phyloP scores from a whole-genome alignment of 2,797 vertebrate genomes.

The Coregonus ussuriensis region DNA sequence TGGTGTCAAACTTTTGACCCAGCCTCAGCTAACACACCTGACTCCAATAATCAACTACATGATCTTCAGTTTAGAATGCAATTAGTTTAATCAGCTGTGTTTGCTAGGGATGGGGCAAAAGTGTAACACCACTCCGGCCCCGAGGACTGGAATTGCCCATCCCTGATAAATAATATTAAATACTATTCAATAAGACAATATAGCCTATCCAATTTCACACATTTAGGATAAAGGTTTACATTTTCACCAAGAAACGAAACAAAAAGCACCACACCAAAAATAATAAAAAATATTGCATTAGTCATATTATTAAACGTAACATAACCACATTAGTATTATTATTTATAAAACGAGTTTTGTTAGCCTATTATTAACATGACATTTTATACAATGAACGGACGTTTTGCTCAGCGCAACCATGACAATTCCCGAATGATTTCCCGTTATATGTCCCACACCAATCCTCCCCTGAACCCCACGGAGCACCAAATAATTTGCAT shows the following conservation, averaged over 20 bases:
- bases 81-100: too few relatives aligned
- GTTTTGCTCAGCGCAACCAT: not conserved
- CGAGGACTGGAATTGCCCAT: too few relatives aligned
- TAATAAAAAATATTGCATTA: not conserved
- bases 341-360: too few relatives aligned
- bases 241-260: not conserved
- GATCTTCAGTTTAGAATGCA: too few relatives aligned
- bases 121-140: too few relatives aligned
- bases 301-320: not conserved
- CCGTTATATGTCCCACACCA: constrained; percentile 48
- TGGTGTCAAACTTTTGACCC: too few relatives aligned
- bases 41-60: too few relatives aligned
- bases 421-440: not conserved
- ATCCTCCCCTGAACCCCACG: not conserved
- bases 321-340: not conserved
- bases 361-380: constrained; percentile 5
- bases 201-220: not conserved
- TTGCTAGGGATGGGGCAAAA: too few relatives aligned
- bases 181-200: not conserved
- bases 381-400: not conserved
- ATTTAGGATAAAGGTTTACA: not conserved
- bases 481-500: constrained; percentile 57
- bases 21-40: too few relatives aligned
- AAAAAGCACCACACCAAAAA: not conserved
- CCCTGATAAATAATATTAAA: not conserved